Evolutionary conservation across 2,113 vertebrate species (phyloP), one percentile per base, ranked within the genome.

Genomic region (Trichomycterus rosablanca): DNA sequence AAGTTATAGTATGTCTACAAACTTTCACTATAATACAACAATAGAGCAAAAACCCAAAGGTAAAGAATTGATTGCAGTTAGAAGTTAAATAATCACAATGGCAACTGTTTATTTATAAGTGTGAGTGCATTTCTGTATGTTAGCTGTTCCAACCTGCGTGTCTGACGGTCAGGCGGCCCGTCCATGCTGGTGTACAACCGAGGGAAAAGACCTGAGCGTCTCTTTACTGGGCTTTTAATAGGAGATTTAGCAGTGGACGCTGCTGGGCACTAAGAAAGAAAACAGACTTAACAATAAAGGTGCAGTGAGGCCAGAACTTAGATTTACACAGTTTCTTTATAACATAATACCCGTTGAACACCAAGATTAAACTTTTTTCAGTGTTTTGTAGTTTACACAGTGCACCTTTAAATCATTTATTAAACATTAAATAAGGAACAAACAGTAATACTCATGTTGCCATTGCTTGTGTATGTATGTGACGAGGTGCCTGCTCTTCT

Each of bases 121-220:
- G n/a, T 10, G 19, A 22, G 34, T 35, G 52, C 3, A 30, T 30
- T 44, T 58, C 34, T 45, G 30, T 5, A 19, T 20, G 43, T 40
- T 8, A 26, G 19, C 48, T 12, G 14, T 7, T 28, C 61, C 48
- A 39, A 97, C 95, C 94, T 88, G 74, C 91, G 80, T 0, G 74
- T 76, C 77, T 88, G 87, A 77, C 83, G 81, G 42, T 98, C 95
- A 0, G 68, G 78, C 66, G 90, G 93, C 59, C 89, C 89, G 73
- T 98, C 95, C 0, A 94, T 80, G 0, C 89, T 88, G 0, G 86
- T 87, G 80, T 95, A 90, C 74, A 95, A 84, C 11, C 95, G 91
- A 5, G 92, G 93, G 46, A 98, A 97, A 26, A 97, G 83, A 20
- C 91, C 93, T 0, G 95, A 97, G 0, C 94, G 85, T 23, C 93